phyloP scores from a whole-genome alignment of 2,113 vertebrate genomes.

The Gavia stellata region DNA sequence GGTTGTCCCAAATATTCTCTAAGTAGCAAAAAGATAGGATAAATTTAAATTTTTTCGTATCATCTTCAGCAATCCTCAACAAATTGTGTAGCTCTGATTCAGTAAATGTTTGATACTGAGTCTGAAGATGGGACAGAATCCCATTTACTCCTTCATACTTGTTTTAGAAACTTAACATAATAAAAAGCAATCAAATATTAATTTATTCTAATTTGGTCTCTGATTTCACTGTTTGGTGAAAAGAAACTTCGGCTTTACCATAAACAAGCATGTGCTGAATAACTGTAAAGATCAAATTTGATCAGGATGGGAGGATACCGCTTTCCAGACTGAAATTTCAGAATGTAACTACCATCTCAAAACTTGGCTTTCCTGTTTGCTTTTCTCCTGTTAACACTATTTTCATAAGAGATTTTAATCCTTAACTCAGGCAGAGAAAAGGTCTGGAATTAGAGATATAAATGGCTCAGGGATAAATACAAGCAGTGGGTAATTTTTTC shows the following conservation, averaged over 20 bases:
- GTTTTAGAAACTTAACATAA: not conserved
- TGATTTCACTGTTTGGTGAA: not conserved
- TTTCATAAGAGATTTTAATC: constrained; percentile 35
- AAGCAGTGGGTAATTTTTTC: not conserved
- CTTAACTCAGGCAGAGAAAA: constrained; percentile 23
- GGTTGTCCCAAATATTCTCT: not conserved
- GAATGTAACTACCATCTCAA: not conserved
- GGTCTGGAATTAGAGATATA: constrained; percentile 40
- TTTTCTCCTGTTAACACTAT: constrained; percentile 25
- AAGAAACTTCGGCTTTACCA: not conserved
- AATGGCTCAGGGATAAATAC: constrained; percentile 5
- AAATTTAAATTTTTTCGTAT: not conserved
- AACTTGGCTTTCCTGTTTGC: constrained; percentile 14
- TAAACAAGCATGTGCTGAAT: not conserved
- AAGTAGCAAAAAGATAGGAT: not conserved
- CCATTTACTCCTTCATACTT: not conserved
- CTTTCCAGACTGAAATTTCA: not conserved
- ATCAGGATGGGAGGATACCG: not conserved
- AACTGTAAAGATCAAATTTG: not conserved
- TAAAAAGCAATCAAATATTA: not conserved
- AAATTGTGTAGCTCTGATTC: not conserved
- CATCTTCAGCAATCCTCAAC: not conserved
- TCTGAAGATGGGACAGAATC: not conserved
- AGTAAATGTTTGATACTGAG: not conserved
- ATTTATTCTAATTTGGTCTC: not conserved